Percentiles rank a stretch among this genome's conserved stretches.
phyloP scores from a whole-genome alignment of 2,797 vertebrate species.

The Oreochromis grahami region DNA sequence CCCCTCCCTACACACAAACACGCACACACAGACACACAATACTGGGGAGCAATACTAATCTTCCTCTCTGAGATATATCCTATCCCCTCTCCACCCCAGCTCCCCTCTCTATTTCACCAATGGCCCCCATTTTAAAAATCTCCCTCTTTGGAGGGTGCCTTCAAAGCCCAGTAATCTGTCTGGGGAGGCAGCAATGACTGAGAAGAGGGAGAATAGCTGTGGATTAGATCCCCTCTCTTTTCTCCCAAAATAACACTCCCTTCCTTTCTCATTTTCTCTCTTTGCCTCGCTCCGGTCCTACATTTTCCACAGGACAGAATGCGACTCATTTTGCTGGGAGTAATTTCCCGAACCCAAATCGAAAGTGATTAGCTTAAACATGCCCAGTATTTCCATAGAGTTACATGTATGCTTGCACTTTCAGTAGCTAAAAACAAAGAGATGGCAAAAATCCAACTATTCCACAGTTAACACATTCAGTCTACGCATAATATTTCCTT shows the following conservation, averaged over 20 bases:
- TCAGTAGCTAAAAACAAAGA: neutral
- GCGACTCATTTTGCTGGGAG: slow-evolving; percentile 18
- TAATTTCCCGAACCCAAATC: neutral
- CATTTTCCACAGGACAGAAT: neutral
- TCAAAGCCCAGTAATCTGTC: slow-evolving; percentile 67
- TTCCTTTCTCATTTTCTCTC: slow-evolving; percentile 14
- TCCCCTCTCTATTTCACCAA: slow-evolving; percentile 29
- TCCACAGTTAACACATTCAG: neutral
- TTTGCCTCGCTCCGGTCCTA: slow-evolving; percentile 11
- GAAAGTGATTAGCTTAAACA: neutral
- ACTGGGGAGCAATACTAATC: slow-evolving; percentile 38
- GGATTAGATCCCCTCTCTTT: slow-evolving; percentile 46
- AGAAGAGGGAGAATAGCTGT: slow-evolving; percentile 34
- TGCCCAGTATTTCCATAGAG: neutral
- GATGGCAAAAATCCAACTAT: neutral
- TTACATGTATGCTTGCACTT: neutral
- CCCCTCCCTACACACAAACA: neutral
- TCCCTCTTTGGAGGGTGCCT: slow-evolving; percentile 45
- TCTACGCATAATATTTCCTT: neutral
- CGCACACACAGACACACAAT: neutral
- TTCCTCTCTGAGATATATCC: slow-evolving; percentile 32
- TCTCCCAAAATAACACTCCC: slow-evolving; percentile 20
- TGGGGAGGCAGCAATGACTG: slow-evolving; percentile 49
- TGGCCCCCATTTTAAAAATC: slow-evolving; percentile 52
- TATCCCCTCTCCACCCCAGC: neutral